Evolutionary conservation across 2,888 invertebrate genomes (phyloP), one percentile per base, ranked within the genome.

Genomic region (Sesamia inferens): DNA sequence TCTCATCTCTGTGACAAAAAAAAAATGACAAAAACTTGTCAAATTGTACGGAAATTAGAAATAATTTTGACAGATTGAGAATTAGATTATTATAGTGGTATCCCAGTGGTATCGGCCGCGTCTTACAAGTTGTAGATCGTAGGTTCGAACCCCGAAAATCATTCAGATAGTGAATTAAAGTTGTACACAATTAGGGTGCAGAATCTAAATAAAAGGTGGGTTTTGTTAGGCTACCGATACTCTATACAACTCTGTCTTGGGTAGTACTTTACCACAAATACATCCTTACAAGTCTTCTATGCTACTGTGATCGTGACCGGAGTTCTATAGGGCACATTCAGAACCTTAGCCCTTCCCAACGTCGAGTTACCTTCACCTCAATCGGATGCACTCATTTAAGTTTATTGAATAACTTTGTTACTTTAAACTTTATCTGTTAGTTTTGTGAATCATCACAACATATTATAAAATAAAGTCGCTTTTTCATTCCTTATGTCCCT

Each of bases 301-400:
- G 42, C 44, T 39, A 11, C 44, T 59, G n/a, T 78, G 68, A 57
- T 80, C 79, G 79, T 80, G 79, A 80, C 68, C 65, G 68, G 13
- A 80, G 51, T 59, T 66, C 59, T 67, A 58, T 65, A 47, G 82
- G 83, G 82, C 74, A 74, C 67, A 79, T 78, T 78, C 59, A 73
- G 51, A 80, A 77, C 83, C 79, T 67, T 75, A 78, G 70, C 72
- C 75, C 72, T 82, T 80, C 72, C 65, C 78, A 72, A 63, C 68
- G 44, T 48, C 11, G 55, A 4, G 61, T 61, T 69, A 31, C 68
- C 82, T 80, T 80, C 68, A 78, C 78, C 79, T 47, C 68, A 63
- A 82, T 82, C 47, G 10, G 24, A 5, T 69, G 72, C 67, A 77
- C 71, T 77, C 22, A 47, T 64, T 81, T 68, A 19, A 62, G 24